Evolutionary conservation across 2,888 invertebrate species (phyloP).

Genomic region (Meta bourneti): DNA sequence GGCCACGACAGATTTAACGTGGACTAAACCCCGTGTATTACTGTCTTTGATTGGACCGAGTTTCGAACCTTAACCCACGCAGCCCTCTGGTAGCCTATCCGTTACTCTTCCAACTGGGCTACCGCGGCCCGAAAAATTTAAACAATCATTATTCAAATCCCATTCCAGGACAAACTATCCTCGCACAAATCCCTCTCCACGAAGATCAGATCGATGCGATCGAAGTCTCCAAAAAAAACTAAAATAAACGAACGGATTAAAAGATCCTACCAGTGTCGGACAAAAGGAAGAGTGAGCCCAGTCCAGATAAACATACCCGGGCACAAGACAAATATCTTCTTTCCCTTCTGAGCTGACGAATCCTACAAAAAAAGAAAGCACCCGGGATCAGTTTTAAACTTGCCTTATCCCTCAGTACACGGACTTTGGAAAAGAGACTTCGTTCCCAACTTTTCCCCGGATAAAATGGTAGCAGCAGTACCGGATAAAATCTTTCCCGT

Average conservation of each 20-base stretch:
- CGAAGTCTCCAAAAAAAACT: neutral
- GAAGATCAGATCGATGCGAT: neutral
- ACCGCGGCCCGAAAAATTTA: too few relatives aligned
- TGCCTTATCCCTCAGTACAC: constrained; percentile 35
- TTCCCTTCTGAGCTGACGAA: neutral
- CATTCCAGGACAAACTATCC: too few relatives aligned
- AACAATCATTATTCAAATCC: too few relatives aligned
- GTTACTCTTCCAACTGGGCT: too few relatives aligned
- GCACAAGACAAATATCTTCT: constrained; percentile 17
- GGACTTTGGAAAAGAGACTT: neutral
- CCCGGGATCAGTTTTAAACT: constrained; percentile 36
- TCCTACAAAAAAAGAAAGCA: constrained; percentile 3
- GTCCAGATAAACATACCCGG: neutral
- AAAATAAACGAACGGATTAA: neutral
- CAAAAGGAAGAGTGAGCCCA: neutral
- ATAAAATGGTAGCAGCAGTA: constrained; percentile 36
- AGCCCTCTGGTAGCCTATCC: neutral
- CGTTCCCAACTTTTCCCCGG: constrained; percentile 12
- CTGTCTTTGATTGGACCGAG: too few relatives aligned
- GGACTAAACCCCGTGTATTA: too few relatives aligned
- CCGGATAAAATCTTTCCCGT: constrained; percentile 53
- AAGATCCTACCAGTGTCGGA: neutral
- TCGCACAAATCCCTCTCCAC: too few relatives aligned
- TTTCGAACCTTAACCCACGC: neutral
- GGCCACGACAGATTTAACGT: too few relatives aligned